These are phyloP conservation scores for Dryobotodes eremita DNA, from an alignment of 2,888 invertebrate species.

Conservation along the genomic window DNA sequence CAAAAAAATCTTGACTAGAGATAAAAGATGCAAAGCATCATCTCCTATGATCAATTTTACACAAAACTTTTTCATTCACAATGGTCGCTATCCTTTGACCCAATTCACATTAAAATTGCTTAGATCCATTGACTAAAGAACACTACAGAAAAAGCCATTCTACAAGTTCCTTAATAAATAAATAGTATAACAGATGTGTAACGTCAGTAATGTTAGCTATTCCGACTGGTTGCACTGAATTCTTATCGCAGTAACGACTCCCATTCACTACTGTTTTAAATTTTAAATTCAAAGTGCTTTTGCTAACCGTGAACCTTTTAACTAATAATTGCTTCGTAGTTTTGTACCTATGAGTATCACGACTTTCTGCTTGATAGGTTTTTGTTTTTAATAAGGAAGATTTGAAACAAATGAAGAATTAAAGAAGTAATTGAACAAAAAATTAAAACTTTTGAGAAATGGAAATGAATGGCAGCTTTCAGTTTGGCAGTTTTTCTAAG, in stretches of 20 bases:
- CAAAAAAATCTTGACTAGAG: background rate
- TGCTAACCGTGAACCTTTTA: conserved; percentile 60
- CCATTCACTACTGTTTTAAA: conserved; percentile 73
- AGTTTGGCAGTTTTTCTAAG: background rate
- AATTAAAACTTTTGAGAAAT: too few species aligned
- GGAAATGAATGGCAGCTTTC: background rate
- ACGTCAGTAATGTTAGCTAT: conserved; percentile 67
- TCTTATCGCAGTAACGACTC: conserved; percentile 74
- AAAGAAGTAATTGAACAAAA: too few species aligned
- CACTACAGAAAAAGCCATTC: conserved; percentile 1
- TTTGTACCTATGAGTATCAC: conserved; percentile 47
- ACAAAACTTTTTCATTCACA: background rate
- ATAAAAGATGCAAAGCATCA: background rate
- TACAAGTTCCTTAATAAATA: conserved; percentile 56
- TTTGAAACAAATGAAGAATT: background rate
- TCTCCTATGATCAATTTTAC: background rate
- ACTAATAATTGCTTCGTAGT: conserved; percentile 52
- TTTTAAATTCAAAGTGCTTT: conserved; percentile 64
- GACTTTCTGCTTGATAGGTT: conserved; percentile 54
- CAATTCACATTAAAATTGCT: too few species aligned
- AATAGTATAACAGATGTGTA: conserved; percentile 67
- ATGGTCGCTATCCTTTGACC: background rate
- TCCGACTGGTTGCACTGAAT: conserved; percentile 64
- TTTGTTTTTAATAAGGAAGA: conserved; percentile 25
- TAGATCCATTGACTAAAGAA: background rate